These are phyloP conservation scores for Condylostylus longicornis DNA, from an alignment of 1,140 invertebrate species.

Conservation along the genomic window DNA sequence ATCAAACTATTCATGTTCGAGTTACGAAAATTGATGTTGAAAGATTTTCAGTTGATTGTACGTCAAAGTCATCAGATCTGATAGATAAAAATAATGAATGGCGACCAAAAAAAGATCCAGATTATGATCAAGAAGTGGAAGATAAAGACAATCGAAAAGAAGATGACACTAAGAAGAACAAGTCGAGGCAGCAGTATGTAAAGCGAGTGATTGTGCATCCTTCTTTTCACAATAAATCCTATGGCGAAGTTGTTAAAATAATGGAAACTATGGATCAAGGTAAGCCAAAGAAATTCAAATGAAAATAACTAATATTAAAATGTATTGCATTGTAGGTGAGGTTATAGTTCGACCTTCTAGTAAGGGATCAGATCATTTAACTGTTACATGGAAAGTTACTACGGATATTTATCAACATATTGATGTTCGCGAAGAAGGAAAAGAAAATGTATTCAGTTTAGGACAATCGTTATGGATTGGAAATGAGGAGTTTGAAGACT, in stretches of 20 bases:
- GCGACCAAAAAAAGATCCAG: slow-evolving; percentile 77
- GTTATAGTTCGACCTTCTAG: slow-evolving; percentile 91
- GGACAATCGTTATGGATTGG: slow-evolving; percentile 75
- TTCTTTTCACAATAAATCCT: slow-evolving; percentile 93
- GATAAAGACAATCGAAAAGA: slow-evolving; percentile 64
- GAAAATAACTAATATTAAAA: no score
- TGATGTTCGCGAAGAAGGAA: slow-evolving; percentile 88
- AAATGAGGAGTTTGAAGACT: slow-evolving; percentile 87
- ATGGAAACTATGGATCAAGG: slow-evolving; percentile 86
- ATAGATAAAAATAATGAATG: slow-evolving; percentile 80
- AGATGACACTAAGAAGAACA: slow-evolving; percentile 64
- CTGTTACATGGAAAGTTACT: slow-evolving; percentile 96
- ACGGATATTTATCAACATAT: slow-evolving; percentile 92
- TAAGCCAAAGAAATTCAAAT: no score
- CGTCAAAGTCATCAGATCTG: slow-evolving; percentile 85
- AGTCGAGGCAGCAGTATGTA: slow-evolving; percentile 66
- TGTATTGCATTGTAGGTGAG: no score
- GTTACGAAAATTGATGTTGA: slow-evolving; percentile 94
- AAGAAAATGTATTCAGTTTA: slow-evolving; percentile 91
- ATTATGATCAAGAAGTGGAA: slow-evolving; percentile 81
- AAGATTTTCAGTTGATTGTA: slow-evolving; percentile 84
- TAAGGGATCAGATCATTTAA: slow-evolving; percentile 89
- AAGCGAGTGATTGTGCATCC: slow-evolving; percentile 97
- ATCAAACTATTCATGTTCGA: slow-evolving; percentile 84
- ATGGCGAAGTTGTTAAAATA: slow-evolving; percentile 78